Base-by-base conservation (phyloP, 2,888 invertebrate species). In the Amphipoea lucens region DNA sequence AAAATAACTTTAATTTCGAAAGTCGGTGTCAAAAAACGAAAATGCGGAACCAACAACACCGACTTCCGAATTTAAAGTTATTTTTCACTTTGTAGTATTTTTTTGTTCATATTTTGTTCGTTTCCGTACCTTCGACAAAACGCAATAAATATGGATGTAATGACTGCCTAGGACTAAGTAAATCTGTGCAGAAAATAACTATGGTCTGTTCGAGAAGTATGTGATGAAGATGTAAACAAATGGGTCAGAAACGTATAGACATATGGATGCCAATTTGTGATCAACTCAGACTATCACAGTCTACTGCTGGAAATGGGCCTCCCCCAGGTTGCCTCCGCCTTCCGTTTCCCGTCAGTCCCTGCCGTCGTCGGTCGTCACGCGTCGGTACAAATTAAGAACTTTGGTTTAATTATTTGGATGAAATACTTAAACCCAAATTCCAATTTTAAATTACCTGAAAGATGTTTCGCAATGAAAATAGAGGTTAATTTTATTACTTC, bases 71-170 rank as follows among this genome's bases (percentile, higher is more conserved):
- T 29, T 29, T 29, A 29, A 29, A 29, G 29, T 29, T 29, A 29
- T 0, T 29, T 29, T 29, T 29, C 29, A 29, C 29, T 29, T 29
- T 29, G 29, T 29, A 29, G 29, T 29, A 29, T 29, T 29, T 42
- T 66, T 76, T 73, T 71, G 51, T 67, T 36, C 11, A 65, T 68
- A 60, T 67, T 71, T 63, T 42, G 14, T 62, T 40, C 11, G 0
- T 60, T 65, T 42, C 11, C 17, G 7, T n/a, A 40, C 17, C 36
- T 51, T 51, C 6, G 60, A 23, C 14, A 36, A 23, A 36, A 70
- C 14, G 3, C n/a, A 40, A 60, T 40, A 17, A 36, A 63, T 20
- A 9, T 14, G 9, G 9, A 63, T 51, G 6, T 51, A 23, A 20
- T 29, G 17, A n/a, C 42, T 69, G 4, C 71, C 17, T 60, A 17